Base-by-base conservation (phyloP, 2,797 vertebrate genomes). In the Arctocebus calabarensis region DNA sequence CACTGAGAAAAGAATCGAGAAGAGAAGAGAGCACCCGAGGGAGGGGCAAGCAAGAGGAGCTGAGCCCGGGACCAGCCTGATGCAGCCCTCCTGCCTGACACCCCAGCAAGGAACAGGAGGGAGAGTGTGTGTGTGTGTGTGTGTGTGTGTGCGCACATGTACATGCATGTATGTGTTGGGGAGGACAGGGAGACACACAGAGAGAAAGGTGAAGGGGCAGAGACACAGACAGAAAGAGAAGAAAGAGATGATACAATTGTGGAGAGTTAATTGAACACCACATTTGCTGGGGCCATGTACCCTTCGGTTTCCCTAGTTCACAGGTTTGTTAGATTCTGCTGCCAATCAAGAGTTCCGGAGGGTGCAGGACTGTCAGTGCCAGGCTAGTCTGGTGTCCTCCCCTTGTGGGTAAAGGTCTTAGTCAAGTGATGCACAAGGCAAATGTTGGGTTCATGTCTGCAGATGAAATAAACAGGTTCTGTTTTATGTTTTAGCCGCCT, bases 1-100 rank as follows among this genome's bases (percentile, higher is more conserved):
- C 59, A 70, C 79, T 82, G 84, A 90, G 78, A 68, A 45, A 32
- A 83, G 20, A 73, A n/a, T 20, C 2, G 48, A 81, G 75, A 81
- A 70, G 37, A 86, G 52, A 86, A n/a, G 12, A 13, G 1, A 52
- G 82, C 2, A 1, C 73, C 34, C 3, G 16, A 43, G 29, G 20
- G 40, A 52, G 40, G 20, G 20, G 17, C 25, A 16, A 37, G 59
- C 3, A 37, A 22, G 68, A 68, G 68, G 23, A 70, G 19, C n/a
- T 32, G n/a, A 90, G n/a, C 55, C 55, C 22, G 12, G 29, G 62
- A 68, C n/a, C 68, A 78, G 74, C 61, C 45, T 75, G 13, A 66
- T n/a, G 22, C 22, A 59, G 20, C n/a, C 52, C 45, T 25, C 11
- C 70, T 84, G 20, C n/a, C 48, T 19, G 57, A 37, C 20, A 59